Evolutionary conservation across 2,797 vertebrate species (phyloP), one percentile per base, ranked within the genome.

Genomic region (Megaceryle alcyon): DNA sequence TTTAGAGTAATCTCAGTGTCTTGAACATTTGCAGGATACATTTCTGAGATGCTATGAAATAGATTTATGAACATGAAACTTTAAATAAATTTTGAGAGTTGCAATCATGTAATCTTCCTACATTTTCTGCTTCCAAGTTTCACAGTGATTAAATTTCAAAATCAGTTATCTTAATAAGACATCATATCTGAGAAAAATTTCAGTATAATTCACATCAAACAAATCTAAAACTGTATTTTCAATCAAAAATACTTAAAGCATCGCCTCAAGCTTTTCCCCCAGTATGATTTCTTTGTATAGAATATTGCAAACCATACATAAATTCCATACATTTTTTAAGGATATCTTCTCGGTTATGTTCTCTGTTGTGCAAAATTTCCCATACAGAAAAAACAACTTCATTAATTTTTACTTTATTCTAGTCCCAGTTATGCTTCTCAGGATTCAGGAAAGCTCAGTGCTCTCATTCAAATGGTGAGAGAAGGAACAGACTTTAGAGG

Each of bases 311-410:
- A 80, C 26, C 16, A 15, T 70, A 33, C 4, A 53, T 64, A 90
- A 86, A 95, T 88, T 88, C 64, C 71, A 70, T 6, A n/a, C 33
- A 41, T 94, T 92, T 90, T 89, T 92, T 44, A 73, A 82, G 35
- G 56, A 48, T 91, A 57, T 57, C 64, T 73, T 95, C 81, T 6
- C 25, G 68, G 72, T 82, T 84, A 59, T 46, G 19, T 31, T 83
- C 61, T 79, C 39, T 60, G 25, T 31, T 80, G 41, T 78, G 59
- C 68, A 93, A 91, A 56, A n/a, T 77, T 92, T 86, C 59, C 73
- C 68, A 90, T 60, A 35, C 15, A 37, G 20, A 64, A 59, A 81
- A 76, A 72, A 43, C 14, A 86, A 69, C n/a, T 83, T 59, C 9
- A 87, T 63, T 54, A 31, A 33, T 77, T 80, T 84, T 79, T 44